Percentiles rank a stretch among this genome's conserved stretches.
Conservation (phyloP, 2,888 invertebrate species). For the Pomacea canaliculata region DNA sequence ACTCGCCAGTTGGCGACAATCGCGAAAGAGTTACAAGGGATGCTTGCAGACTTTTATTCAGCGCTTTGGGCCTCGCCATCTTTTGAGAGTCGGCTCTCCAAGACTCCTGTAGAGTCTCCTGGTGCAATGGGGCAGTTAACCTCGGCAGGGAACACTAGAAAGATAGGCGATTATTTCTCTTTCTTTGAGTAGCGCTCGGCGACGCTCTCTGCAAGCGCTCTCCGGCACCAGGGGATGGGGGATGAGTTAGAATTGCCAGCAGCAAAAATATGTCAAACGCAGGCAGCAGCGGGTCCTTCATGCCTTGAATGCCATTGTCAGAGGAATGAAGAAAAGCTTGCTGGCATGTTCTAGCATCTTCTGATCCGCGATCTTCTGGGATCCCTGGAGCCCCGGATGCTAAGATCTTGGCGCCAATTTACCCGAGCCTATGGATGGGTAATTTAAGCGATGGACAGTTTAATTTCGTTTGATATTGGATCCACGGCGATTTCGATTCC, state of each 20-base stretch:
- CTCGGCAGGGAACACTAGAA: background rate
- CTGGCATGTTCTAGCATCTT: background rate
- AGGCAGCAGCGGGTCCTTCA: slow-evolving; percentile 4
- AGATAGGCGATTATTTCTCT: background rate
- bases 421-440: slow-evolving; percentile 5
- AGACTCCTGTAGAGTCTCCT: background rate
- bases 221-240: background rate
- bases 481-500: slow-evolving; percentile 14
- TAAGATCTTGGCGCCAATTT: slow-evolving; percentile 7
- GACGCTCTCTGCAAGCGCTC: background rate
- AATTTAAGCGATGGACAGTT: slow-evolving; percentile 18
- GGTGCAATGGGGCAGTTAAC: background rate
- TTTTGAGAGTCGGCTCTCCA: background rate
- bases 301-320: background rate
- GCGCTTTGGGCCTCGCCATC: background rate
- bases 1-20: no score
- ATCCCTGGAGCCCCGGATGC: background rate
- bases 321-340: background rate
- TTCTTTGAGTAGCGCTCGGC: background rate
- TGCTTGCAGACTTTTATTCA: slow-evolving; percentile 1
- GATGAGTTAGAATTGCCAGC: background rate
- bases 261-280: slow-evolving; percentile 18
- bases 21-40: background rate
- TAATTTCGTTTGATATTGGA: slow-evolving; percentile 25
- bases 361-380: background rate